Evolutionary conservation across 2,888 invertebrate species (phyloP).

Genomic region (Caradrina kadenii): DNA sequence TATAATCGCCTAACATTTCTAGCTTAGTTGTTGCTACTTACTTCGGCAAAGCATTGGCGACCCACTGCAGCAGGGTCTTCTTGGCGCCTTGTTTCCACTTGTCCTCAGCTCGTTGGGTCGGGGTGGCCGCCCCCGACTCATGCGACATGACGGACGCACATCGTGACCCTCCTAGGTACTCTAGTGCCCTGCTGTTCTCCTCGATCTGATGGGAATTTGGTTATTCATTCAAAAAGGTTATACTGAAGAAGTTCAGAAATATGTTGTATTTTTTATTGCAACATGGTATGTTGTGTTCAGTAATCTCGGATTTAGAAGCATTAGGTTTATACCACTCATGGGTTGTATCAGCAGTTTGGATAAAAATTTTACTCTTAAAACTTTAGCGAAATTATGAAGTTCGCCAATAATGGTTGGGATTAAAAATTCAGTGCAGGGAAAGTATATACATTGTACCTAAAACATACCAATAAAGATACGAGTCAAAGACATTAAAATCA

Average conservation of each 20-base stretch:
- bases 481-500: conserved; percentile 12
- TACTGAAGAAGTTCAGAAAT: neutral
- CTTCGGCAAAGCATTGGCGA: conserved; percentile 96
- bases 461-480: neutral
- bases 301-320: conserved; percentile 16
- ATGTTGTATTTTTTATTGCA: neutral
- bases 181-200: conserved; percentile 97
- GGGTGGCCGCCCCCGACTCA: conserved; percentile 94
- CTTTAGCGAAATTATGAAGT: conserved; percentile 4
- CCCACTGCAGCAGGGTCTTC: conserved; percentile 98
- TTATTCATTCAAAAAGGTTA: neutral
- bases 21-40: conserved; percentile 67
- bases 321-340: neutral
- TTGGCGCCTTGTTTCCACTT: conserved; percentile 97
- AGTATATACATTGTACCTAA: conserved; percentile 14
- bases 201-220: conserved; percentile 93
- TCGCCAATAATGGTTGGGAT: conserved; percentile 1
- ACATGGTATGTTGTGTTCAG: neutral
- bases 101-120: conserved; percentile 90
- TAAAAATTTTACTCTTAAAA: neutral
- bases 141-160: conserved; percentile 95
- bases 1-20: no score
- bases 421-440: neutral
- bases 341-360: conserved; percentile 26
- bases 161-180: conserved; percentile 94